These are phyloP conservation scores for Pseudanteris insignis DNA, from an alignment of 2,888 invertebrate species.

Conservation along the genomic window DNA sequence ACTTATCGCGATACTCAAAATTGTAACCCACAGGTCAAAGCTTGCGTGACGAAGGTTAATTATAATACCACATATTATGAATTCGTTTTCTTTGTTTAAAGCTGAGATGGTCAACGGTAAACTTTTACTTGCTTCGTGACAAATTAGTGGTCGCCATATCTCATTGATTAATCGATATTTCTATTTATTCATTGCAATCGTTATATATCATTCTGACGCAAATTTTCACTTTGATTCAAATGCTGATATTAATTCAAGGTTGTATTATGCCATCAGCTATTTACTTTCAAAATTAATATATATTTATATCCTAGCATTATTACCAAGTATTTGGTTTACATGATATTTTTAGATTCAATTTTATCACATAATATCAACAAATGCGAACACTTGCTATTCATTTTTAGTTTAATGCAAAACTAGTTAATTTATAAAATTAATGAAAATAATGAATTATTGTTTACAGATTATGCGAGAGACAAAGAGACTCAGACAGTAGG, in stretches of 20 bases:
- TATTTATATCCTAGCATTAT: no score
- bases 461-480: conserved; percentile 69
- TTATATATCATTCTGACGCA: conserved; percentile 1
- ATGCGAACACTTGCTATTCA: neutral
- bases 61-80: conserved; percentile 16
- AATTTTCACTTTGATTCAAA: no score
- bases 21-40: conserved; percentile 16
- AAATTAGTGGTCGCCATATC: conserved; percentile 36
- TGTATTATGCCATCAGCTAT: no score
- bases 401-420: no score
- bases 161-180: conserved; percentile 50
- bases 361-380: neutral
- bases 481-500: conserved; percentile 60
- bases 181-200: conserved; percentile 3
- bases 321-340: no score
- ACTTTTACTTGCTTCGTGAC: conserved; percentile 27
- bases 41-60: conserved; percentile 40
- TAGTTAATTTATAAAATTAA: no score
- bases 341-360: neutral
- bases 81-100: conserved; percentile 32
- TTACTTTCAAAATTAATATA: no score
- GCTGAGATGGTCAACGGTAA: conserved; percentile 41
- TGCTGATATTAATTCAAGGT: no score
- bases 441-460: no score
- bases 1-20: conserved; percentile 19